Conservation (phyloP, 2,888 invertebrate species). For the Altica lythri region DNA sequence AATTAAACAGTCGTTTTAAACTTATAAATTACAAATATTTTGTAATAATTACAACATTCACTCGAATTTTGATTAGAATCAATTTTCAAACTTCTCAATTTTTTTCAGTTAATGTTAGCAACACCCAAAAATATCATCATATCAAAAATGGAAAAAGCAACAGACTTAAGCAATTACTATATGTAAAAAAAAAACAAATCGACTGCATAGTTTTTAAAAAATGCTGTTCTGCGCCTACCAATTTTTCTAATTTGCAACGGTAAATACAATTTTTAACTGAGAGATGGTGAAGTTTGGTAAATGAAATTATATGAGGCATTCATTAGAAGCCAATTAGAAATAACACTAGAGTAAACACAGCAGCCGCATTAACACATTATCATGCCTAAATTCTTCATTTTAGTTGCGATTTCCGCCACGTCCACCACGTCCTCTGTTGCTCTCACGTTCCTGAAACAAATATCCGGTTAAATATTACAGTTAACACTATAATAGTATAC, state of each 20-base stretch:
- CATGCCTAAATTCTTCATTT: conserved; percentile 33
- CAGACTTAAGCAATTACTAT: conserved; percentile 32
- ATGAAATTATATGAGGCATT: background rate
- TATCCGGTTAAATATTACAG: conserved; percentile 19
- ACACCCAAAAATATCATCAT: conserved; percentile 13
- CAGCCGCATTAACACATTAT: conserved; percentile 51
- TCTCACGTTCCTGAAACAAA: conserved; percentile 53
- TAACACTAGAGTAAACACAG: conserved; percentile 52
- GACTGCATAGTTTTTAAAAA: conserved; percentile 24
- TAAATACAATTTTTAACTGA: conserved; percentile 24
- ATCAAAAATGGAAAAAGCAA: conserved; percentile 27
- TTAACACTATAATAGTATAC: conserved; percentile 10
- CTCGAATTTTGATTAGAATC: no score
- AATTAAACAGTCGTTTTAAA: no score
- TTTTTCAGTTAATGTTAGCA: conserved; percentile 16
- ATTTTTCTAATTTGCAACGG: conserved; percentile 40
- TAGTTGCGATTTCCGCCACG: conserved; percentile 52
- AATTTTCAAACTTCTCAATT: background rate
- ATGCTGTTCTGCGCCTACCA: conserved; percentile 23
- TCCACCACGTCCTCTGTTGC: conserved; percentile 50
- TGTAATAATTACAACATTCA: no score
- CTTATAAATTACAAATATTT: no score
- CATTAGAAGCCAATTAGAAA: conserved; percentile 49
- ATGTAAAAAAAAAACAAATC: conserved; percentile 18
- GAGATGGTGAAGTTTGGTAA: conserved; percentile 36